Percentiles rank a stretch among this genome's conserved stretches.
Evolutionary conservation across 1,140 invertebrate species (phyloP).

Genomic region (Drosophila baimaii): DNA sequence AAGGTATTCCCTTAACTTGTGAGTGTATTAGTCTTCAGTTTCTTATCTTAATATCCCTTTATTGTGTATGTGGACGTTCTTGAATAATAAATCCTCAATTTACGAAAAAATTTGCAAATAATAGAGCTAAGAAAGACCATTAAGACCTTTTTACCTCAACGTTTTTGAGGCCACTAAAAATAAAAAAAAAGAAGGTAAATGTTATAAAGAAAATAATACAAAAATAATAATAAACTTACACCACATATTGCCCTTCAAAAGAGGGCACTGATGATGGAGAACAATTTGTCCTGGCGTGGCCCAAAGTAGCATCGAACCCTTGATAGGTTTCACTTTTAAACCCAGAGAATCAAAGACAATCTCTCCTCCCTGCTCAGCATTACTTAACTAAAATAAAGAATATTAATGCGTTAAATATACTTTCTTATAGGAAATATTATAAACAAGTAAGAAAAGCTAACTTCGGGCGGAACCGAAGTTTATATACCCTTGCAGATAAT

Average conservation of each 20-base stretch:
- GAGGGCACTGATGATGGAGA: constrained; percentile 29
- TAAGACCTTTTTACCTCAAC: too few relatives aligned
- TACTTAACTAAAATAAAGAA: neutral
- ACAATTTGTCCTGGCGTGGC: neutral
- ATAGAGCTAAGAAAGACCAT: neutral
- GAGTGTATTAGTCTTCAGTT: neutral
- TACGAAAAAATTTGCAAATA: too few relatives aligned
- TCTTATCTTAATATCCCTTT: too few relatives aligned
- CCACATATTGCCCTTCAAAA: constrained; percentile 32
- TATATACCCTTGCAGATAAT: too few relatives aligned
- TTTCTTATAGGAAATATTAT: too few relatives aligned
- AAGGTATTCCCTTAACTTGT: neutral
- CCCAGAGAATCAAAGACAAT: constrained; percentile 17
- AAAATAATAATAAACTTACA: neutral
- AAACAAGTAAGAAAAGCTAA: too few relatives aligned
- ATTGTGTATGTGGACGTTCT: neutral
- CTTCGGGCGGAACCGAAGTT: too few relatives aligned
- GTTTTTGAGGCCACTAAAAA: constrained; percentile 31
- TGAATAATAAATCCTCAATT: neutral
- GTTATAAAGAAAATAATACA: neutral
- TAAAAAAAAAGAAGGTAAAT: neutral
- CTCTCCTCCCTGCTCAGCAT: constrained; percentile 17
- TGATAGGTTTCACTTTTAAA: constrained; percentile 1
- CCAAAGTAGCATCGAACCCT: constrained; percentile 33
- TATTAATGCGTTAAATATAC: too few relatives aligned